These are phyloP conservation scores for Linepithema humile DNA, from an alignment of 1,140 invertebrate species.

Conservation along the genomic window DNA sequence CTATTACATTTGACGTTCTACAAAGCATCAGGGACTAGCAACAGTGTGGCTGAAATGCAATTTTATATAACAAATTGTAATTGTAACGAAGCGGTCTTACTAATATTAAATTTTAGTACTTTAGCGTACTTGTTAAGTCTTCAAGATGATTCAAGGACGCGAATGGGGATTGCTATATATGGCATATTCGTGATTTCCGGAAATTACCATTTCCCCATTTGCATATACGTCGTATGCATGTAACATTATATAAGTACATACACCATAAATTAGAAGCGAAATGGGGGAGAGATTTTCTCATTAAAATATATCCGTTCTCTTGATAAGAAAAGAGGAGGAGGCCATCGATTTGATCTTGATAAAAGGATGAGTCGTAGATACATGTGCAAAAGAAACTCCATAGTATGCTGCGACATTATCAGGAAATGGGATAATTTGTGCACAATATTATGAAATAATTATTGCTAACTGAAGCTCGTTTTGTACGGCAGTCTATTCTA, in stretches of 20 bases:
- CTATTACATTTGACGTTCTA: slow-evolving; percentile 11
- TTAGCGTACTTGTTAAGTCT: slow-evolving; percentile 21
- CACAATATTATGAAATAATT: slow-evolving; percentile 9
- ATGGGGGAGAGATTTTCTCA: slow-evolving; percentile 7
- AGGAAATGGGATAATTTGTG: slow-evolving; percentile 42
- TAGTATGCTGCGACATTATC: slow-evolving; percentile 29
- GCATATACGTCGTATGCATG: slow-evolving; percentile 32
- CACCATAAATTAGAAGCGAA: slow-evolving; percentile 59
- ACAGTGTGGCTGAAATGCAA: slow-evolving; percentile 27
- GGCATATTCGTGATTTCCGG: slow-evolving; percentile 3
- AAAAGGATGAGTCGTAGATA: slow-evolving; percentile 31
- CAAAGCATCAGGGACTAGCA: slow-evolving; percentile 12
- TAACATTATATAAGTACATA: slow-evolving; percentile 63
- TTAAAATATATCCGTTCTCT: slow-evolving; percentile 55
- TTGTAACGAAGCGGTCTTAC: slow-evolving; percentile 15
- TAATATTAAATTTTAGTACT: slow-evolving; percentile 36
- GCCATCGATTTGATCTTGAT: slow-evolving; percentile 3
- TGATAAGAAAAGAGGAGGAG: slow-evolving; percentile 36
- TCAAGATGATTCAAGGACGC: background rate
- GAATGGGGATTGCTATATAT: background rate
- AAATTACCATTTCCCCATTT: slow-evolving; percentile 17
- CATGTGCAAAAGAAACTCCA: slow-evolving; percentile 40
- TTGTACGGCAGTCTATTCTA: slow-evolving; percentile 43
- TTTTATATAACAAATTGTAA: slow-evolving; percentile 31
- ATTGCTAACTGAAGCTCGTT: slow-evolving; percentile 41